A percentile compares a stretch with the other conserved stretches of the same genome.
These are phyloP conservation scores for Troglohyphantes excavatus DNA, from an alignment of 2,888 invertebrate genomes.

Conservation along the genomic window DNA sequence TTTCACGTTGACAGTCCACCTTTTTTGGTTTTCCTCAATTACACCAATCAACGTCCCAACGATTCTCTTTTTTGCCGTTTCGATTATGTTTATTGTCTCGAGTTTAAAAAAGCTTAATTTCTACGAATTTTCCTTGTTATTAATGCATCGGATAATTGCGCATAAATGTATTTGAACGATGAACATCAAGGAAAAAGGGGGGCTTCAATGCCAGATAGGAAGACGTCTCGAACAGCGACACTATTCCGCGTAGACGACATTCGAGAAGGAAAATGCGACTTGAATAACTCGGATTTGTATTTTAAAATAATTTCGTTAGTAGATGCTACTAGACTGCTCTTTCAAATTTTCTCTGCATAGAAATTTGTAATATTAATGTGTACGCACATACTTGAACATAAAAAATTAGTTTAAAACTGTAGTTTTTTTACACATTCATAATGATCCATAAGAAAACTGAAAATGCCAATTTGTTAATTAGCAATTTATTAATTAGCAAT, in stretches of 20 bases:
- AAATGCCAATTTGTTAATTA: too few species aligned
- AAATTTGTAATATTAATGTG: too few species aligned
- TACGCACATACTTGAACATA: too few species aligned
- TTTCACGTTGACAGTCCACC: neutral
- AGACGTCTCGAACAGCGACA: neutral
- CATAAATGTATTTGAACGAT: conserved; percentile 19
- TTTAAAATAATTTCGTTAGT: too few species aligned
- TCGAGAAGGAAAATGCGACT: conserved; percentile 31
- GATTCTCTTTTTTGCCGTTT: neutral
- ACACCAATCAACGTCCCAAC: neutral
- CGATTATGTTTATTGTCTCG: neutral
- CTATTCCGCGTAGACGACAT: conserved; percentile 14
- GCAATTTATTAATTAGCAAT: too few species aligned
- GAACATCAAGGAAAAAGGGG: conserved; percentile 40
- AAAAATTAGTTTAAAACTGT: too few species aligned
- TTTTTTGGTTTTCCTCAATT: neutral
- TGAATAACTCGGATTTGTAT: too few species aligned
- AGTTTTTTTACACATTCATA: too few species aligned
- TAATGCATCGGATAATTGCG: conserved; percentile 12
- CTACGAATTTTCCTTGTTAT: conserved; percentile 29
- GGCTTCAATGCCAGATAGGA: neutral
- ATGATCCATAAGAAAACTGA: too few species aligned
- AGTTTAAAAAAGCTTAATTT: neutral
- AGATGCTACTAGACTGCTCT: too few species aligned
- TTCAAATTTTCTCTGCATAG: too few species aligned